These are phyloP conservation scores for Pseudomyrmex concolor DNA, from an alignment of 1,140 invertebrate species.

Conservation along the genomic window DNA sequence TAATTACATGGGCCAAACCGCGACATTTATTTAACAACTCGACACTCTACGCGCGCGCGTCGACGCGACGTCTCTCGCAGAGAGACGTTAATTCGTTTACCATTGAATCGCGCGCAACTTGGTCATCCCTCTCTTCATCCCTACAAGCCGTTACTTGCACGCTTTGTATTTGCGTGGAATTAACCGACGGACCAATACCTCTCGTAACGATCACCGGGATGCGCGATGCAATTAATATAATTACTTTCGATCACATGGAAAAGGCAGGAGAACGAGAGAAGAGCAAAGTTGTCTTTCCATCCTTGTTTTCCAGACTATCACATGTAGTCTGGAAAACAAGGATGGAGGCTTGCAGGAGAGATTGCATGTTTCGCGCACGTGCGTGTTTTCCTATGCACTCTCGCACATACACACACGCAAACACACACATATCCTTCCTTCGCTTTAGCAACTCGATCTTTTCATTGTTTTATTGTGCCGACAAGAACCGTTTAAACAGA, in stretches of 20 bases:
- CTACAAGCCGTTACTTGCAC: constrained; percentile 16
- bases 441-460: constrained; percentile 30
- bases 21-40: constrained; percentile 66
- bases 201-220: constrained; percentile 54
- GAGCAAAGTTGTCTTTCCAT: constrained; percentile 20
- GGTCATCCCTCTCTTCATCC: constrained; percentile 15
- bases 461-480: background rate
- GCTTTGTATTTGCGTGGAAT: constrained; percentile 36
- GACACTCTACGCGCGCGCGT: constrained; percentile 25
- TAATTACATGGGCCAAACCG: constrained; percentile 32
- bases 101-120: constrained; percentile 72
- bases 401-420: background rate
- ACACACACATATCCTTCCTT: constrained; percentile 5
- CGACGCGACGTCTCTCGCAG: constrained; percentile 63
- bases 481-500: background rate
- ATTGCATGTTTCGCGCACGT: background rate
- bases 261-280: constrained; percentile 11
- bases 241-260: constrained; percentile 71
- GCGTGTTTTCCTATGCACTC: background rate
- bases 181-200: constrained; percentile 67
- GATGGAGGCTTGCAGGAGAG: constrained; percentile 1
- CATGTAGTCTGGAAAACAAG: no score
- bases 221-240: constrained; percentile 75
- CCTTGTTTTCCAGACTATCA: constrained; percentile 28
- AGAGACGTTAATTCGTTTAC: constrained; percentile 73